A percentile compares a stretch with the other conserved stretches of the same genome.
phyloP scores from a whole-genome alignment of 2,113 vertebrate species.

The Dolichotis patagonum region DNA sequence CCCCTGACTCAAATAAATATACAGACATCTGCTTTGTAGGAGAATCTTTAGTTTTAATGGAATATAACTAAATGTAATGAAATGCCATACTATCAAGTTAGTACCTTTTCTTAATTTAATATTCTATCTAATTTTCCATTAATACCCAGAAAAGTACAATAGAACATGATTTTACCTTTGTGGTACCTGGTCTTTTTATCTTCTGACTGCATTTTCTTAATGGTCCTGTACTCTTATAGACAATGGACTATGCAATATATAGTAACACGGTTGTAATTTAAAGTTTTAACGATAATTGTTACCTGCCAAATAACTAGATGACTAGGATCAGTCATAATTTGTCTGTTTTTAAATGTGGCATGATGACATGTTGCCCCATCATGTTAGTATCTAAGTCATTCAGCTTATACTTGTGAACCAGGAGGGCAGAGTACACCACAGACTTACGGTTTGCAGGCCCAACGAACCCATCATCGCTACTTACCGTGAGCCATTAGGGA shows the following conservation, averaged over 20 bases:
- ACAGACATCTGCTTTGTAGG: not conserved
- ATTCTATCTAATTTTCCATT: not conserved
- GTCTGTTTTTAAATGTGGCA: not conserved
- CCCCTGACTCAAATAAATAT: slow-evolving; percentile 4
- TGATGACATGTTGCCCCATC: not conserved
- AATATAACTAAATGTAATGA: not conserved
- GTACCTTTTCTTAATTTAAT: not conserved
- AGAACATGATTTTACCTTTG: not conserved
- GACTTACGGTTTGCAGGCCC: not conserved
- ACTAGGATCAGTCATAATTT: not conserved
- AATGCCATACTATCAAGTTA: not conserved
- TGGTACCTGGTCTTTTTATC: not conserved
- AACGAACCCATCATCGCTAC: not conserved
- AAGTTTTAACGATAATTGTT: not conserved
- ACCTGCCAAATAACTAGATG: not conserved
- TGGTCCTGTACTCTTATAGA: not conserved
- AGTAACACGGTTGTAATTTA: not conserved
- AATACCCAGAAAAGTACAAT: not conserved
- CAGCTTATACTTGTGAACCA: not conserved
- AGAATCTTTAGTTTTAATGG: slow-evolving; percentile 45
- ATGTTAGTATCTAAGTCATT: not conserved
- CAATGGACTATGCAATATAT: not conserved
- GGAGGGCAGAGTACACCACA: not conserved
- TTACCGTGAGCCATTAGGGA: not conserved
- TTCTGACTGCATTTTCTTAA: not conserved